Evolutionary conservation across 2,888 invertebrate species (phyloP).

Genomic region (Yponomeuta evonymella): DNA sequence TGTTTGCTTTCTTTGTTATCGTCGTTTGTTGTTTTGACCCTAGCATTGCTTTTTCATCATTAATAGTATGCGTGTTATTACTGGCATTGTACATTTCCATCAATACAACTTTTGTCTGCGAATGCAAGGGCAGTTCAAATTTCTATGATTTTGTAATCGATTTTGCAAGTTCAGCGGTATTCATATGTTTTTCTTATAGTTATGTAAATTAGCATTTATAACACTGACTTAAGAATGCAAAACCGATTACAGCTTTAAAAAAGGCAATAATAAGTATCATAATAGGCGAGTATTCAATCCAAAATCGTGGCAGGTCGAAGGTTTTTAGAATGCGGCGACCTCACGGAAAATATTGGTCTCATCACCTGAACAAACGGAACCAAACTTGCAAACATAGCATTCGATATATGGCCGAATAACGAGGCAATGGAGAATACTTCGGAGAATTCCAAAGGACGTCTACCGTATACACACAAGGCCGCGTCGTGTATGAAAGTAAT

Average conservation of each 20-base stretch:
- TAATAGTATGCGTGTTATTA: not conserved
- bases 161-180: not conserved
- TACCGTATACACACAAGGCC: not conserved
- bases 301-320: conserved; percentile 15
- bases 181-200: too few relatives aligned
- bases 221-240: not conserved
- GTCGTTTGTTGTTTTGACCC: not conserved
- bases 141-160: not conserved
- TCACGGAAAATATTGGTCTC: conserved; percentile 17
- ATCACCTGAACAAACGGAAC: conserved; percentile 19
- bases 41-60: not conserved
- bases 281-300: not conserved
- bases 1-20: not conserved
- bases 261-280: not conserved
- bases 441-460: conserved; percentile 4
- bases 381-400: conserved; percentile 8
- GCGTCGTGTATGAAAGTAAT: not conserved
- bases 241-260: not conserved
- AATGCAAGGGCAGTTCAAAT: not conserved
- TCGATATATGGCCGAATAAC: not conserved
- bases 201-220: not conserved
- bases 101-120: not conserved
- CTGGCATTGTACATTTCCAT: not conserved
- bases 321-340: conserved; percentile 22
- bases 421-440: not conserved